A percentile compares a stretch with the other conserved stretches of the same genome.
phyloP scores from a whole-genome alignment of 2,113 vertebrate genomes.

The Melanerpes formicivorus region DNA sequence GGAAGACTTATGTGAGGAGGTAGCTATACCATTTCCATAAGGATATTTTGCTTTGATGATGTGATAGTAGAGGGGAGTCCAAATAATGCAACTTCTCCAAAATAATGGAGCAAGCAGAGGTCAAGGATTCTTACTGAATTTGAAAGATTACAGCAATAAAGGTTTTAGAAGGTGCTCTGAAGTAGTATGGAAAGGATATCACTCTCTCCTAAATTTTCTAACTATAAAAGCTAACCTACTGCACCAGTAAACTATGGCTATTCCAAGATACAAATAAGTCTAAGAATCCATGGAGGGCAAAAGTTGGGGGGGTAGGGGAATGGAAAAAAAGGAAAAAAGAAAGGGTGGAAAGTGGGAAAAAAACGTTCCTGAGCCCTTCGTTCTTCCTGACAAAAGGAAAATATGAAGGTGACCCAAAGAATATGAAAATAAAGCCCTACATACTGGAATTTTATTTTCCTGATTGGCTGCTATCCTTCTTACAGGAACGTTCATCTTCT shows the following conservation, averaged over 20 bases:
- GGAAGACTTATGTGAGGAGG: background rate
- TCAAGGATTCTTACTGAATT: conserved; percentile 47
- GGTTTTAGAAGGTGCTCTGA: conserved; percentile 41
- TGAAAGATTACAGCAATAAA: conserved; percentile 59
- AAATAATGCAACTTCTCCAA: background rate
- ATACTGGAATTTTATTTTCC: background rate
- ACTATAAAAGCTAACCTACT: conserved; percentile 47
- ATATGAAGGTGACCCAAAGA: background rate
- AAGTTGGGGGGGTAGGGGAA: background rate
- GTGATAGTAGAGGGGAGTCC: background rate
- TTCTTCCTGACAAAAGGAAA: background rate
- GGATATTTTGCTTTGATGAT: background rate
- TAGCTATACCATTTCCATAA: background rate
- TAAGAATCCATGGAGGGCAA: background rate
- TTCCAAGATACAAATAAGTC: conserved; percentile 15
- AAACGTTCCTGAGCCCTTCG: background rate
- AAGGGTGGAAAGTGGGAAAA: background rate
- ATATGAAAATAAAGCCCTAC: background rate
- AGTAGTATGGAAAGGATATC: conserved; percentile 34
- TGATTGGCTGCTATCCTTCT: background rate
- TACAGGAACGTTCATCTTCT: background rate
- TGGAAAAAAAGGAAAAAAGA: background rate
- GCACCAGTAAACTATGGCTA: conserved; percentile 8
- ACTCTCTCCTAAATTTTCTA: conserved; percentile 38
- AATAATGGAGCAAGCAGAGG: conserved; percentile 25